Conservation (phyloP, 2,888 invertebrate species). For the Lobophora halterata region DNA sequence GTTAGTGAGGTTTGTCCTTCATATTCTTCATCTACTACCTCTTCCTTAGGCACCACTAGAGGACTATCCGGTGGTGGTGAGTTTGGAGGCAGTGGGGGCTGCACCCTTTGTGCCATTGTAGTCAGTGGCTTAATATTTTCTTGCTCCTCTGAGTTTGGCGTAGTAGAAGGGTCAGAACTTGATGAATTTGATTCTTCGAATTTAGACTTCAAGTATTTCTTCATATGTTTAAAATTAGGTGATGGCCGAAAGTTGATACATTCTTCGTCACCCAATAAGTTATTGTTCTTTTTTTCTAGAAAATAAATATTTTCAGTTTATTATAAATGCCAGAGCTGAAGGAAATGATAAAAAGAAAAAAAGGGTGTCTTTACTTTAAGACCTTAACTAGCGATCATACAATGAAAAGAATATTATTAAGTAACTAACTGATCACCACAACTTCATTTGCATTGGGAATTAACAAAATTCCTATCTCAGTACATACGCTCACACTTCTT, state of each 20-base stretch:
- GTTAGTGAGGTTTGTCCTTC: constrained; percentile 3
- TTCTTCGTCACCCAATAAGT: constrained; percentile 41
- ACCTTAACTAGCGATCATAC: no score
- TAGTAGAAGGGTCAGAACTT: constrained; percentile 16
- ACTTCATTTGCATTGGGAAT: no score
- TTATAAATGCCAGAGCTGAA: not conserved
- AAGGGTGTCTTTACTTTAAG: no score
- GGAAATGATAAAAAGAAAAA: no score
- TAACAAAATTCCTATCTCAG: no score
- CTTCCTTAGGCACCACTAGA: constrained; percentile 40
- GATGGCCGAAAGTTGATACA: constrained; percentile 53
- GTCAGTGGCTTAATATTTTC: constrained; percentile 4
- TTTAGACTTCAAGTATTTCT: constrained; percentile 54
- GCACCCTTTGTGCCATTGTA: constrained; percentile 24
- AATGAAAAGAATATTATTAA: no score
- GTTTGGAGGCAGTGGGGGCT: constrained; percentile 50
- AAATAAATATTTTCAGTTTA: not conserved
- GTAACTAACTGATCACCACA: no score
- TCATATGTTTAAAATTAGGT: constrained; percentile 63
- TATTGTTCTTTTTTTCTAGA: constrained; percentile 20
- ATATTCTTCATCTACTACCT: constrained; percentile 42
- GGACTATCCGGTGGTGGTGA: constrained; percentile 47
- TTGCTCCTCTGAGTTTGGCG: constrained; percentile 11
- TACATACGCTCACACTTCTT: no score
- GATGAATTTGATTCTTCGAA: constrained; percentile 40